Percentiles rank a stretch among this genome's conserved stretches.
Conservation (phyloP, 2,113 vertebrate genomes). For the Carassius auratus region DNA sequence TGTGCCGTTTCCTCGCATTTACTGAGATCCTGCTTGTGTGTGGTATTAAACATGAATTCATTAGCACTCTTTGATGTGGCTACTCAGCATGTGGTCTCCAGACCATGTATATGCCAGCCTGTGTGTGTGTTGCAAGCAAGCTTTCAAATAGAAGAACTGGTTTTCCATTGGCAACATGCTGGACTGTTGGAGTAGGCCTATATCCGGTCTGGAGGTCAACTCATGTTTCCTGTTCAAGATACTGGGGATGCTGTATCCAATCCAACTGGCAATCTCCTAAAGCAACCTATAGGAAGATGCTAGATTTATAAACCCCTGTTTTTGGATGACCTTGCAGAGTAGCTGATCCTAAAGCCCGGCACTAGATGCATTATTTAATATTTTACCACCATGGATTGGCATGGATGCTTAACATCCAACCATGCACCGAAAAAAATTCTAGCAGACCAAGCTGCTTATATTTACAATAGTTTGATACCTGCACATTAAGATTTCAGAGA, state of each 20-base stretch:
- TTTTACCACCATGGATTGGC: background rate
- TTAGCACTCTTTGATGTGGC: constrained; percentile 66
- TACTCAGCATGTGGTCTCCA: constrained; percentile 48
- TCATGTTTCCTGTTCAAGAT: constrained; percentile 13
- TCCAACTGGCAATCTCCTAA: constrained; percentile 23
- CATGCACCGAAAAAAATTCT: background rate
- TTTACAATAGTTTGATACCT: background rate
- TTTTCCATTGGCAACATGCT: constrained; percentile 26
- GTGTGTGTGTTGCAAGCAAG: constrained; percentile 36
- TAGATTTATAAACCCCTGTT: constrained; percentile 4
- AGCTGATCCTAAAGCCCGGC: constrained; percentile 40
- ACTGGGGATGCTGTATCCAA: constrained; percentile 4
- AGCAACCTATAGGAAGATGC: constrained; percentile 27
- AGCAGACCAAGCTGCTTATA: background rate
- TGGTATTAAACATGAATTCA: constrained; percentile 65
- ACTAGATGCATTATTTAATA: constrained; percentile 5
- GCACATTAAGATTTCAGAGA: background rate
- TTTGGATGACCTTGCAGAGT: constrained; percentile 53
- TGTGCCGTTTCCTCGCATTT: constrained; percentile 56
- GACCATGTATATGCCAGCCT: background rate
- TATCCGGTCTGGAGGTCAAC: constrained; percentile 37
- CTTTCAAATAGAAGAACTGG: constrained; percentile 42
- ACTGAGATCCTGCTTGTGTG: constrained; percentile 48
- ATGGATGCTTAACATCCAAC: background rate
- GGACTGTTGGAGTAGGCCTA: background rate